Conservation (phyloP, 2,797 vertebrate species). For the Ispidina picta region DNA sequence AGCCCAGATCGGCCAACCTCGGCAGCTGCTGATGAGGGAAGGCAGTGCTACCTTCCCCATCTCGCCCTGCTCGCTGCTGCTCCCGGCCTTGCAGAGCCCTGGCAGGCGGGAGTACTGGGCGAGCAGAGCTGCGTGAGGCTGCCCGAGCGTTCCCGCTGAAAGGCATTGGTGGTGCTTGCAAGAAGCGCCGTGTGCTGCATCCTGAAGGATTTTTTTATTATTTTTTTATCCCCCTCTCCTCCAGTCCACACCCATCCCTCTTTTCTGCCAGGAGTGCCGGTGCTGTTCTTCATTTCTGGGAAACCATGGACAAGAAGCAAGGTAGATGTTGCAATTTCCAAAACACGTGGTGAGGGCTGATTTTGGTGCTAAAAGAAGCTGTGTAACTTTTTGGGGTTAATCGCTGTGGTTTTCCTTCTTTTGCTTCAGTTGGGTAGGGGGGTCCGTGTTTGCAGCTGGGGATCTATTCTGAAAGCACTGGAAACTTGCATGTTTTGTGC, state of each 20-base stretch:
- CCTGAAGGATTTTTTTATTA: background rate
- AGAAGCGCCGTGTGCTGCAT: background rate
- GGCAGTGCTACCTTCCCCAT: background rate
- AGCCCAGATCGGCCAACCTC: conserved; percentile 33
- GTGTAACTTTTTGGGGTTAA: background rate
- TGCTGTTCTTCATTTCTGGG: conserved; percentile 67
- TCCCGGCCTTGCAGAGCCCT: background rate
- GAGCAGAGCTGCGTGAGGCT: background rate
- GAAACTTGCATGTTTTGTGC: background rate
- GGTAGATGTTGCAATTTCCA: conserved; percentile 71
- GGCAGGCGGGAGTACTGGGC: rapidly evolving
- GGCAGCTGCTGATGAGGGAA: conserved; percentile 40
- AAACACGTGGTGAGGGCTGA: conserved; percentile 29
- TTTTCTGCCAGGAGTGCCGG: conserved; percentile 11
- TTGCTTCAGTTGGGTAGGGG: background rate
- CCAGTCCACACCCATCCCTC: background rate
- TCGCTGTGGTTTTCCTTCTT: background rate
- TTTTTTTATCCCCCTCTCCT: background rate
- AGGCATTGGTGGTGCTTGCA: background rate
- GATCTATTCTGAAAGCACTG: background rate
- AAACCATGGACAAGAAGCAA: conserved; percentile 77
- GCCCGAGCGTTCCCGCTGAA: background rate
- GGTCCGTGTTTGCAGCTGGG: background rate
- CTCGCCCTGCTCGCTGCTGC: background rate
- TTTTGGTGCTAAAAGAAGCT: background rate